Evolutionary conservation across 2,113 vertebrate species (phyloP), one percentile per base, ranked within the genome.

Genomic region (Sarotherodon lohbergeri): DNA sequence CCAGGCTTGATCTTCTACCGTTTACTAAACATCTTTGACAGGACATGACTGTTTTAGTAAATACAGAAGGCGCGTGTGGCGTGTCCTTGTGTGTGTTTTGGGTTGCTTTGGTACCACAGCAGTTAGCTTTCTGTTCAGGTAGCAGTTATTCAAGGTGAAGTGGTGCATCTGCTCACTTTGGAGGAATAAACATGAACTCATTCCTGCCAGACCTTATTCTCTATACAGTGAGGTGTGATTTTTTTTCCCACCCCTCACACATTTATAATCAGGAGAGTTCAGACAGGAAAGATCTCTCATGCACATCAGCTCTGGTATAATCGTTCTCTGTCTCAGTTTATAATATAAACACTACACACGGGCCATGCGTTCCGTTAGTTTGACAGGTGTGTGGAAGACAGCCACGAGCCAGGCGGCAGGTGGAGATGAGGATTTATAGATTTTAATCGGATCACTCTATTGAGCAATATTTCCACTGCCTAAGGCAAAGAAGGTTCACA

Each of bases 11-110:
- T 89, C 91, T 94, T 93, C 93, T 91, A 79, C 81, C 95, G 96
- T 97, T 97, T 96, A 97, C 95, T 95, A 97, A 97, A 97, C 96
- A 97, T 78, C 91, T 73, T 93, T 73, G 92, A 95, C 93, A 95
- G 94, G 93, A 88, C 94, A 88, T 16, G 90, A 93, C 93, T 97
- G 96, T 97, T 97, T 96, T 95, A 93, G 94, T 96, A 92, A 96
- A 96, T 94, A 96, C 94, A 95, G 88, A 93, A 50, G 83, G 90
- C 80, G 88, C 19, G 88, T 81, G 88, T 89, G 81, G 73, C 81
- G 71, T 91, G 84, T 84, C 88, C 66, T 80, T 86, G 81, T 89
- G 81, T 89, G 86, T 94, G 94, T 96, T 96, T 94, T 95, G 90
- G 92, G 93, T 95, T 94, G 48, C 86, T 91, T 48, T 89, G 83